Conservation (phyloP, 2,113 vertebrate genomes). For the Ceyx margarethae region DNA sequence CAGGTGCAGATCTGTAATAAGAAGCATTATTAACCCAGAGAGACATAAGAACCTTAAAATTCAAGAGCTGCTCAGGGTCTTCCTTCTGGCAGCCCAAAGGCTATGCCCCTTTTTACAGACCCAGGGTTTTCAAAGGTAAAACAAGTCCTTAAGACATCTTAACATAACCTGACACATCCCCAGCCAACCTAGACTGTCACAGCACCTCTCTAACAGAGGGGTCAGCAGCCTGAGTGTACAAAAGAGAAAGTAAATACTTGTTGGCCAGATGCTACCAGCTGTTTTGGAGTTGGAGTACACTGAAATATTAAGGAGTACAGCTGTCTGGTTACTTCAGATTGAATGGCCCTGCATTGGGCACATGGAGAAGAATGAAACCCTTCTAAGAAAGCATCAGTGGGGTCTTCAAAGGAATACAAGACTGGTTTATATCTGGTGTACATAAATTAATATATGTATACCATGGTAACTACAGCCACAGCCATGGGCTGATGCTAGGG, state of each 20-base stretch:
- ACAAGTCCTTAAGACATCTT: background rate
- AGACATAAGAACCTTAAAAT: background rate
- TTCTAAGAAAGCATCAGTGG: background rate
- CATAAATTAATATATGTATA: background rate
- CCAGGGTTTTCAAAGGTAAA: background rate
- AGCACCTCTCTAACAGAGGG: background rate
- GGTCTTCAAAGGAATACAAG: background rate
- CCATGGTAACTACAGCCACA: background rate
- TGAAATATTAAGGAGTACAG: background rate
- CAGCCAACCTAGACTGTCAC: background rate
- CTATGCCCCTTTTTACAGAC: background rate
- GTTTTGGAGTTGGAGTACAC: background rate
- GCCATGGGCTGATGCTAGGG: background rate
- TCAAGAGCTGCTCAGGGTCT: background rate
- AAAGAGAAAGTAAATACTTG: background rate
- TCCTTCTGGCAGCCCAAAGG: background rate
- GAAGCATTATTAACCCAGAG: background rate
- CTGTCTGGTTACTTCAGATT: background rate
- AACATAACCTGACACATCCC: rapidly evolving
- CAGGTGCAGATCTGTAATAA: background rate
- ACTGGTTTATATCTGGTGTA: background rate
- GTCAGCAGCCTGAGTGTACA: background rate
- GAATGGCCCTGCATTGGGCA: rapidly evolving
- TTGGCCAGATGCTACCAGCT: background rate
- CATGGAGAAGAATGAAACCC: background rate